Evolutionary conservation across 2,888 invertebrate species (phyloP).

Genomic region (Perdita meconis): DNA sequence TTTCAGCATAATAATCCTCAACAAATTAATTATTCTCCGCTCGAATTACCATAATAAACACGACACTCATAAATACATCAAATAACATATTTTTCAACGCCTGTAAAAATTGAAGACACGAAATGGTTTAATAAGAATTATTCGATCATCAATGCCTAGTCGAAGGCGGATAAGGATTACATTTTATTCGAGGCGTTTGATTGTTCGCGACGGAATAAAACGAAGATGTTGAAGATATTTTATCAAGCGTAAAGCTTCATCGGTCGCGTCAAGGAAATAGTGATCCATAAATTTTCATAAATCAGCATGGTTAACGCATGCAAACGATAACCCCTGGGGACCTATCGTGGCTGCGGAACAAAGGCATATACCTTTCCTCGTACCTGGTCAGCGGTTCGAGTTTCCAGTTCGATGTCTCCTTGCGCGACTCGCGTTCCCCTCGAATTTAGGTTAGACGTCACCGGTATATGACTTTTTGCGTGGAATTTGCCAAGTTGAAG

Average conservation of each 20-base stretch:
- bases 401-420: conserved; percentile 56
- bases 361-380: conserved; percentile 56
- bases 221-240: conserved; percentile 18
- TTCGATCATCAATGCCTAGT: too few species aligned
- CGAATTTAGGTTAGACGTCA: conserved; percentile 63
- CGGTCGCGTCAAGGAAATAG: conserved; percentile 33
- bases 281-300: conserved; percentile 82
- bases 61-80: too few species aligned
- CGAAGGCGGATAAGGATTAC: too few species aligned
- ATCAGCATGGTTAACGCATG: conserved; percentile 80
- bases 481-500: conserved; percentile 21
- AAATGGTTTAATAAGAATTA: too few species aligned
- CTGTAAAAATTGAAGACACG: too few species aligned
- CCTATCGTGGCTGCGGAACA: conserved; percentile 61
- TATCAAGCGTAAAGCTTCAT: conserved; percentile 26
- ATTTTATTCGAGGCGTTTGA: neutral
- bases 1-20: too few species aligned
- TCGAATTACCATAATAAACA: too few species aligned
- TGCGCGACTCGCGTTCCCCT: conserved; percentile 43
- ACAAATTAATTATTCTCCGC: too few species aligned
- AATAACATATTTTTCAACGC: too few species aligned
- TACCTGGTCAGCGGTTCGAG: conserved; percentile 32
- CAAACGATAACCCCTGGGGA: conserved; percentile 83
- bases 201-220: neutral
- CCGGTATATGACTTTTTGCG: conserved; percentile 15